phyloP scores from a whole-genome alignment of 1,140 invertebrate species.

The Musca domestica region DNA sequence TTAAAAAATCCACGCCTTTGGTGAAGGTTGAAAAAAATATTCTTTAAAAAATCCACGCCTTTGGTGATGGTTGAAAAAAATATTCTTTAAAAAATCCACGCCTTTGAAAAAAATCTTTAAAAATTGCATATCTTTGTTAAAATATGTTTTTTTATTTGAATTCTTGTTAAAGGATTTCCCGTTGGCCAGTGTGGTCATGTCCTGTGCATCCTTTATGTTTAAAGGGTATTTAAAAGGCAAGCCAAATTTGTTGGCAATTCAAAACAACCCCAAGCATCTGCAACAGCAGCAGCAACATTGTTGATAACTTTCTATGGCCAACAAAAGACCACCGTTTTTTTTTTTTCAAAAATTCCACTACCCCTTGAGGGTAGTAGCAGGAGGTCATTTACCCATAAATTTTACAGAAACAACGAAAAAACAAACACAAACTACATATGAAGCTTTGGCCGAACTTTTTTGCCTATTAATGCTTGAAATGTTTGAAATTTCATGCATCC shows the following conservation, averaged over 20 bases:
- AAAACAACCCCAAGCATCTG: too few relatives aligned
- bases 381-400: conserved; percentile 19
- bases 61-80: too few relatives aligned
- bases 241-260: neutral
- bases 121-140: neutral
- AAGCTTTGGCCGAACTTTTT: too few relatives aligned
- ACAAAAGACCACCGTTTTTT: neutral
- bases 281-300: neutral
- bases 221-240: conserved; percentile 19
- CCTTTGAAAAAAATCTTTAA: neutral
- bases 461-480: neutral
- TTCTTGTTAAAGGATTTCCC: neutral
- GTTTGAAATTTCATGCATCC: too few relatives aligned
- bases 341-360: neutral
- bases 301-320: neutral
- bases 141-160: neutral
- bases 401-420: neutral
- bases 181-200: neutral
- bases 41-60: too few relatives aligned
- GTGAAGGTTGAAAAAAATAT: too few relatives aligned
- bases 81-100: too few relatives aligned
- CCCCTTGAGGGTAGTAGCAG: neutral
- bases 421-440: neutral
- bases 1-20: too few relatives aligned
- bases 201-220: neutral